Evolutionary conservation across 2,113 vertebrate species (phyloP).

Genomic region (Eurypyga helias): DNA sequence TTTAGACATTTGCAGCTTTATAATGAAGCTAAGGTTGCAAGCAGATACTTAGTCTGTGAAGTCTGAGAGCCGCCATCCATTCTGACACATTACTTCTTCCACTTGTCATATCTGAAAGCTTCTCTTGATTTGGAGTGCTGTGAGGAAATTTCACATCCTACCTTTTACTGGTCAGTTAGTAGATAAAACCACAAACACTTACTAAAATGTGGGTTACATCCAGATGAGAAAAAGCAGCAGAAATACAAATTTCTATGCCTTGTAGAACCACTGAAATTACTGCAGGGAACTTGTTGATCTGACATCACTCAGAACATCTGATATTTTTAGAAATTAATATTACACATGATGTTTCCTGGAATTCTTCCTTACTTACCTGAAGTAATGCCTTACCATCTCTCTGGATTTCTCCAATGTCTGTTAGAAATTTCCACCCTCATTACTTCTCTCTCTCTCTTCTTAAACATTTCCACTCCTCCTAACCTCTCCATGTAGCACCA

Average conservation of each 20-base stretch:
- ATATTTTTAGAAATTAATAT: neutral
- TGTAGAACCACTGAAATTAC: neutral
- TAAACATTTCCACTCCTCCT: neutral
- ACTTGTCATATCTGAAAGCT: neutral
- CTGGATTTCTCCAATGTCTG: neutral
- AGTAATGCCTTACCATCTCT: neutral
- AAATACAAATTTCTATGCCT: neutral
- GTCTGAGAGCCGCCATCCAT: neutral
- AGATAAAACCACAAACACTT: neutral
- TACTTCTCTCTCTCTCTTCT: neutral
- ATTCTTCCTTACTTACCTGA: neutral
- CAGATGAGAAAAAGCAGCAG: neutral
- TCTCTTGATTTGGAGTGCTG: neutral
- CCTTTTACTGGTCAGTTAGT: neutral
- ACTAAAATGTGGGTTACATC: neutral
- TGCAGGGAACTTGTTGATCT: neutral
- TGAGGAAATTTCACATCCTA: neutral
- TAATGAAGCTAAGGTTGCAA: neutral
- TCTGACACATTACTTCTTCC: neutral
- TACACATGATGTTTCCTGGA: neutral
- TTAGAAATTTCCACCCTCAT: neutral
- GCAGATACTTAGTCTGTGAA: neutral
- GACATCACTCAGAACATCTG: neutral
- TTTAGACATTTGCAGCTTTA: neutral
- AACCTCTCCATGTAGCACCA: neutral